Percentiles rank a stretch among this genome's conserved stretches.
phyloP scores from a whole-genome alignment of 2,113 vertebrate genomes.

The Nerophis lumbriciformis region DNA sequence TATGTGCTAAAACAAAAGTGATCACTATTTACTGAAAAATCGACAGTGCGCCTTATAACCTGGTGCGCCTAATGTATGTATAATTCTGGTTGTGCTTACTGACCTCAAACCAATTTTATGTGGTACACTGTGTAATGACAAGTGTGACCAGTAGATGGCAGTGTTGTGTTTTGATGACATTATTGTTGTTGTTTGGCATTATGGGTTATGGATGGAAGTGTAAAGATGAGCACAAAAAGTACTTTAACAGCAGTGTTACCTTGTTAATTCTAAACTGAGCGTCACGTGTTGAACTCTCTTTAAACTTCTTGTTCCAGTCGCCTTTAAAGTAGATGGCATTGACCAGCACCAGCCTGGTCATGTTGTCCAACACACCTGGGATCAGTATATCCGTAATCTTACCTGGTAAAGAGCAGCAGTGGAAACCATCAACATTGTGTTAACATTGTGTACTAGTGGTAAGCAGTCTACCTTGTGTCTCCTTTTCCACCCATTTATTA shows the following conservation, averaged over 20 bases:
- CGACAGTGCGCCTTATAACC: too few species aligned
- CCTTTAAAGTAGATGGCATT: conserved; percentile 96
- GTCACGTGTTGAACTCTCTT: conserved; percentile 56
- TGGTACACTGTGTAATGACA: too few species aligned
- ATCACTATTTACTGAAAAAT: too few species aligned
- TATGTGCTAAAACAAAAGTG: too few species aligned
- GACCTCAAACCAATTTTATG: too few species aligned
- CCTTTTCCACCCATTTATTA: conserved; percentile 71
- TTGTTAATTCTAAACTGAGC: conserved; percentile 67
- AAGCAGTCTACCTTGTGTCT: conserved; percentile 63
- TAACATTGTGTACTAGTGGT: not conserved
- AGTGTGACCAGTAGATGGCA: too few species aligned
- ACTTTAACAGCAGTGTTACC: conserved; percentile 36
- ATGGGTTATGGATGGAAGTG: too few species aligned
- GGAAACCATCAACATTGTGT: not conserved
- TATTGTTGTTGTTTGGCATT: too few species aligned
- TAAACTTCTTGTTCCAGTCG: conserved; percentile 79
- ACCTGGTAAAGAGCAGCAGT: conserved; percentile 52
- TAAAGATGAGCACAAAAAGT: not conserved
- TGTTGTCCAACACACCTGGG: conserved; percentile 56
- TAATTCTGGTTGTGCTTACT: too few species aligned
- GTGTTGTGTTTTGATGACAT: too few species aligned
- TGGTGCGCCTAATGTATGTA: too few species aligned
- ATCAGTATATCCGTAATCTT: conserved; percentile 82
- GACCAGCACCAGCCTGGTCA: conserved; percentile 81